Evolutionary conservation across 2,888 invertebrate genomes (phyloP), one percentile per base, ranked within the genome.

Genomic region (Clivina fossor): DNA sequence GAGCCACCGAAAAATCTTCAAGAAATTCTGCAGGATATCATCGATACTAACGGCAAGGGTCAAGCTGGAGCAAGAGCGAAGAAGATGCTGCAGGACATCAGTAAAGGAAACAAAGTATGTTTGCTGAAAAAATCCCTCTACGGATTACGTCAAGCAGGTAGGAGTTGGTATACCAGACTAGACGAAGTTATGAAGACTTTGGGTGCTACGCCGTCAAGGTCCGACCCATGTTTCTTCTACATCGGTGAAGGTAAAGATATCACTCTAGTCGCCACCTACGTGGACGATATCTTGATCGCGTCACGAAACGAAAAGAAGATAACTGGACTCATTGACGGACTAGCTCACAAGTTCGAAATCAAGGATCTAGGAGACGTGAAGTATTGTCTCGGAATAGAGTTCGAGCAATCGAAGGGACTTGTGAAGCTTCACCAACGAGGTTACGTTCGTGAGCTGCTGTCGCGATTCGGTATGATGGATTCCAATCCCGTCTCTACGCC

Each of bases 211-310:
- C 47, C 49, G 18, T 47, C 41, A 5, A 41, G 9, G 4, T 43
- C 57, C 3, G 61, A 62, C 47, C 40, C 60, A 3, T 61, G 60
- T 19, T 18, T 61, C 11, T 61, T 50, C 44, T 32, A 38, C 9
- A n/a, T 47, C 0, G 46, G 32, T 13, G 13, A 8, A 30, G 55
- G 48, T 1, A 32, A 54, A 20, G 26, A 24, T 7, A 24, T 24
- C 26, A n/a, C 56, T n/a, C 13, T 60, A 3, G 9, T 15, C 41
- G 2, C 47, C 15, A 18, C 19, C 2, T 4, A 41, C 24, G 41
- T 41, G 8, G 24, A 41, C 11, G 41, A 41, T 11, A 41, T 41
- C 2, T 11, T 41, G 16, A 18, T 38, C 11, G 38, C 28, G n/a
- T 28, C 49, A 4, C 26, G 38, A 5, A 22, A 28, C 11, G 2